Evolutionary conservation across 2,888 invertebrate genomes (phyloP).

Genomic region (Lasius fuliginosus): DNA sequence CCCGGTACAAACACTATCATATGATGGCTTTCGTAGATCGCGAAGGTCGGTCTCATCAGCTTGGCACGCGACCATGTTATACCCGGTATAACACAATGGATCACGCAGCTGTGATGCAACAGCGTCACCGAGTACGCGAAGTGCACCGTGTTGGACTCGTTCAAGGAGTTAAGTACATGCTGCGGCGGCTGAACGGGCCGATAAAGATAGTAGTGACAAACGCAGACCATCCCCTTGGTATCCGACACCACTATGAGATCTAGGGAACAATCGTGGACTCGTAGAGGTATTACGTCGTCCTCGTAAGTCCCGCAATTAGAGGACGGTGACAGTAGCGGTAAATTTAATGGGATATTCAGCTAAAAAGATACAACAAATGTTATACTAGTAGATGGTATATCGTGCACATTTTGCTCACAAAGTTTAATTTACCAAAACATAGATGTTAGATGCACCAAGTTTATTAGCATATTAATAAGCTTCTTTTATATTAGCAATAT

Average conservation of each 20-base stretch:
- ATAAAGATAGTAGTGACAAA: constrained; percentile 94
- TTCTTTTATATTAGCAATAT: constrained; percentile 1
- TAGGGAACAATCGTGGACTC: constrained; percentile 93
- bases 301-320: constrained; percentile 91
- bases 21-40: constrained; percentile 92
- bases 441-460: constrained; percentile 6
- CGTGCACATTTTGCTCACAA: constrained; percentile 1
- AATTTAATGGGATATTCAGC: constrained; percentile 94
- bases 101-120: constrained; percentile 93
- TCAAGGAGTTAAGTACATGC: constrained; percentile 84
- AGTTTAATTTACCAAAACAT: constrained; percentile 12
- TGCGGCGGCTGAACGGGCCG: constrained; percentile 89
- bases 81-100: constrained; percentile 94
- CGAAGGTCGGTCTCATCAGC: constrained; percentile 92
- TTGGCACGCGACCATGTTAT: constrained; percentile 93
- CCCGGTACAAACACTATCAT: constrained; percentile 94
- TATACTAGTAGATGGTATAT: constrained; percentile 16
- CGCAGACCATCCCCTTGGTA: constrained; percentile 91
- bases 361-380: constrained; percentile 84
- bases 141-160: constrained; percentile 90
- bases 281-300: constrained; percentile 93
- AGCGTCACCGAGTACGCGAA: constrained; percentile 95
- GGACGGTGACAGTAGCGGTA: constrained; percentile 90
- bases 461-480: constrained; percentile 12
- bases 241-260: constrained; percentile 93